phyloP scores from a whole-genome alignment of 2,888 invertebrate species.

The Epicampocera succincta region DNA sequence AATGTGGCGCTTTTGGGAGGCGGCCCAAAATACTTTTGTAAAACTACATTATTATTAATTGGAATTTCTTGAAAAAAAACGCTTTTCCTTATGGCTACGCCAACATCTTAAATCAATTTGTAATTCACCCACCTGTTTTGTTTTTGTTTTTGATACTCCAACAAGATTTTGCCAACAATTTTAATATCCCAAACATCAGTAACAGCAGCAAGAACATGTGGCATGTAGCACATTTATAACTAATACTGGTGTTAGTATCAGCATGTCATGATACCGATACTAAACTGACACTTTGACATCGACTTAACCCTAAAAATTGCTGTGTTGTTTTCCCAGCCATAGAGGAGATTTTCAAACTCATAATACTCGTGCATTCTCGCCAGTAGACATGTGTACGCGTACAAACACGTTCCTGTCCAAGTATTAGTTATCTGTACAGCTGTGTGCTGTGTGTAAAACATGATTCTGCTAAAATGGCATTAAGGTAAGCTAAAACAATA shows the following conservation, averaged over 20 bases:
- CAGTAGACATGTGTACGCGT: slow-evolving; percentile 15
- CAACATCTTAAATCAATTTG: not conserved
- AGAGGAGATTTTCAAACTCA: slow-evolving; percentile 43
- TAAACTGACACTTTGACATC: slow-evolving; percentile 81
- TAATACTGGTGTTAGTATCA: slow-evolving; percentile 67
- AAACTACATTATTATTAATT: too few species aligned
- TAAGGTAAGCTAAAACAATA: slow-evolving; percentile 70
- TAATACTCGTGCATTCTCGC: not conserved
- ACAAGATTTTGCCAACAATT: slow-evolving; percentile 25
- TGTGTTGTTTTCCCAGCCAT: slow-evolving; percentile 55
- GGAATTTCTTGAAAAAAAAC: too few species aligned
- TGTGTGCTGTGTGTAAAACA: slow-evolving; percentile 47
- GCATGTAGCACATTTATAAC: slow-evolving; percentile 40
- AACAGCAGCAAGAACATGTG: slow-evolving; percentile 42
- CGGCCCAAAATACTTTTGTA: too few species aligned
- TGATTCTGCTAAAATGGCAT: slow-evolving; percentile 66
- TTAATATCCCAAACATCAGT: slow-evolving; percentile 42
- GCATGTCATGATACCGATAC: slow-evolving; percentile 81
- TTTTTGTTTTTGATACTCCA: not conserved
- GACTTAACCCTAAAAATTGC: slow-evolving; percentile 76
- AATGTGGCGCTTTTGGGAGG: too few species aligned
- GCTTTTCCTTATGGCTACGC: too few species aligned
- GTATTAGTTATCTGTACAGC: slow-evolving; percentile 31
- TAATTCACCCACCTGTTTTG: slow-evolving; percentile 33
- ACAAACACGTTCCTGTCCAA: not conserved